These are phyloP conservation scores for Ictalurus punctatus DNA, from an alignment of 2,113 vertebrate species.

Conservation along the genomic window DNA sequence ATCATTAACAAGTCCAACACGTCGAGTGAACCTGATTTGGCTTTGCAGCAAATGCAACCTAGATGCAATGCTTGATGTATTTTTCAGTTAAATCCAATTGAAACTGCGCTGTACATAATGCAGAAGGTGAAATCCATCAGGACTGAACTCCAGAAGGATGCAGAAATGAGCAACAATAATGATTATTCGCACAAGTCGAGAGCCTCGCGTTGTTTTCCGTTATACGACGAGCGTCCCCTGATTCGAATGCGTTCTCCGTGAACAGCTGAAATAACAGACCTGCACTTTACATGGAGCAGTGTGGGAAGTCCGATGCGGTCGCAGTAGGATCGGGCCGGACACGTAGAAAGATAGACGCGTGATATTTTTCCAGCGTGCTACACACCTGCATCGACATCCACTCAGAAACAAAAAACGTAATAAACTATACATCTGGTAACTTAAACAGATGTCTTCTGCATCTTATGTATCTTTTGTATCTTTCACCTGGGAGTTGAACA, in stretches of 20 bases:
- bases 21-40: not conserved
- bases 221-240: not conserved
- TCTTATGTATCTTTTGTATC: not conserved
- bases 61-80: not conserved
- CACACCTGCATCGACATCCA: not conserved
- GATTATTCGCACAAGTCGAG: not conserved
- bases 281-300: not conserved
- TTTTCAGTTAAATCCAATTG: not conserved
- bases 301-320: not conserved
- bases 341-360: not conserved
- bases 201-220: not conserved
- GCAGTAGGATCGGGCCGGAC: not conserved
- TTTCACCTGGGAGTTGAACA: not conserved
- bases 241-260: conserved; percentile 1
- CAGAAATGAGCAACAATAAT: not conserved
- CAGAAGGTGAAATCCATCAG: not conserved
- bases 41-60: not conserved
- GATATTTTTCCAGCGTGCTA: not conserved
- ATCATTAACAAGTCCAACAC: conserved; percentile 8
- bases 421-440: not conserved
- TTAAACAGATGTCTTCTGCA: not conserved
- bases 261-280: conserved; percentile 8
- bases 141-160: not conserved
- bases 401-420: not conserved
- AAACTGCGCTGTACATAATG: not conserved